Evolutionary conservation across 2,797 vertebrate species (phyloP), one percentile per base, ranked within the genome.

Genomic region (Ciconia nigra): DNA sequence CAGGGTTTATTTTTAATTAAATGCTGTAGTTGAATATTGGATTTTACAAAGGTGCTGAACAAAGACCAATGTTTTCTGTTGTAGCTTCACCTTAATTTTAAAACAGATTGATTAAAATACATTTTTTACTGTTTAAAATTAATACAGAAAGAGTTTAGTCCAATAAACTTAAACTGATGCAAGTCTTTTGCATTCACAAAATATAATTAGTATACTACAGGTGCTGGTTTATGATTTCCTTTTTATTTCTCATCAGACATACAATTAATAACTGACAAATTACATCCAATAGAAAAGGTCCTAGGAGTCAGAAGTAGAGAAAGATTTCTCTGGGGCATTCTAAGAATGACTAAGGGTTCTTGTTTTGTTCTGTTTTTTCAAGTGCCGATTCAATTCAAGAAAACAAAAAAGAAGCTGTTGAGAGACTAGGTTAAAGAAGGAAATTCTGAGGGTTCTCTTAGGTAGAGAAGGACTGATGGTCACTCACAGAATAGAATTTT

Each of bases 1-100:
- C 58, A 70, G 55, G 25, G 55, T 70, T 90, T 77, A 76, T 89
- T 87, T 94, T 95, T 88, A 94, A 92, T 93, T 66, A 87, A 87
- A 76, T 84, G 9, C 15, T 57, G 7, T 24, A 62, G 33, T 22
- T 82, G 62, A 66, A 78, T 89, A 80, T 29, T 66, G 63, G 39
- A 55, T 70, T 89, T 83, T 89, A 80, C 66, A 73, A 76, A 79
- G 22, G 6, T 77, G 31, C 21, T 89, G 58, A 89, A 69, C 10
- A 83, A 88, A 78, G 46, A 2, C 0, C 10, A 54, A 31, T 24
- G 10, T 2, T 37, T 93, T 90, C 51, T 86, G 5, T 62, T 44
- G 33, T 65, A 62, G 11, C 13, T 72, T 90, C 51, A 79, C 19
- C 21, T 65, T 83, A 70, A 73, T 62, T 90, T 86, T 61, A 84